Base-by-base conservation (phyloP, 2,888 invertebrate species). In the Ommatoiulus sabulosus region DNA sequence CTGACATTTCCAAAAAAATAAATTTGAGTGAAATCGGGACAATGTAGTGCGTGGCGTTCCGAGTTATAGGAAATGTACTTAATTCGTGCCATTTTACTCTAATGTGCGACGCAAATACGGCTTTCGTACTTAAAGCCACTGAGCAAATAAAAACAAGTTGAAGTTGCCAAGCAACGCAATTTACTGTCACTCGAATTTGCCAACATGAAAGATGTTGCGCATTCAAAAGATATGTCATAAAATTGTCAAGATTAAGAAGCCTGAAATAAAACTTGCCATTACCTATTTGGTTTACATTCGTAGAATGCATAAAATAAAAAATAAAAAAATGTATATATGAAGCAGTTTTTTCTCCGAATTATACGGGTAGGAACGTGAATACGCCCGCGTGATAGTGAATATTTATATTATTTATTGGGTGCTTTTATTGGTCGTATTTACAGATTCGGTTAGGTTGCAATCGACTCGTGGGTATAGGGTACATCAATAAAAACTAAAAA, bases 231-330 rank as follows among this genome's bases (percentile, higher is more conserved):
- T 80, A 80, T 80, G 80, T 80, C 80, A 80, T 80, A 80, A 80
- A 80, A 80, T 80, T 80, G 80, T 80, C 80, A 80, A 80, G 80
- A 80, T 80, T 80, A 80, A 80, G 35, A 80, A 80, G 80, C 80
- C 35, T 35, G 80, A 80, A 80, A 80, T 80, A 80, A 80, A 80
- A 80, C 80, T 80, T 35, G 80, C 80, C 80, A 80, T 80, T 80
- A 80, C 80, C 35, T 35, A 80, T 80, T 35, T 80, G 24, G 80
- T 80, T 80, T 80, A 80, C 80, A 43, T 24, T 80, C 35, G 7
- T 7, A 35, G 12, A 35, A 80, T 80, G 80, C 80, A 80, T 72
- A 80, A 80, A 80, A 15, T 80, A 72, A 52, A 52, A 15, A 4
- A 17, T 72, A 72, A 10, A 72, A 20, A 43, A 35, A 35, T 8